These are phyloP conservation scores for Eufriesea mexicana DNA, from an alignment of 1,140 invertebrate species.

Conservation along the genomic window DNA sequence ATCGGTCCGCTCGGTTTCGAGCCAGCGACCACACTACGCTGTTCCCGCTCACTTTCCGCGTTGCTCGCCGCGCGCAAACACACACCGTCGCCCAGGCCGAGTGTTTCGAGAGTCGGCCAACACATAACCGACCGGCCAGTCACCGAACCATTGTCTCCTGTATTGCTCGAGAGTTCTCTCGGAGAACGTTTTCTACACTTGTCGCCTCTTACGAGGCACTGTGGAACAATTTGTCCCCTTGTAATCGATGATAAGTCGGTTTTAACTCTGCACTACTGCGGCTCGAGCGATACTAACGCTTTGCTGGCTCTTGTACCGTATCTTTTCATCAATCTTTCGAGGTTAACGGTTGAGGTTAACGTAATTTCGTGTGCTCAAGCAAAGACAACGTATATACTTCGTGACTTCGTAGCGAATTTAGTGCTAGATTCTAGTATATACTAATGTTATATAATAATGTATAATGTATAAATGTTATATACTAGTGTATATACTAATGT, in stretches of 20 bases:
- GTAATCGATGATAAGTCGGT: background rate
- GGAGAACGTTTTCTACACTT: background rate
- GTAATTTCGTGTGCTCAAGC: too few relatives aligned
- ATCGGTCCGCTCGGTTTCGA: constrained; percentile 59
- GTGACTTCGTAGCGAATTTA: too few relatives aligned
- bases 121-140: constrained; percentile 4
- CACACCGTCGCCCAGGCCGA: background rate
- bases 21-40: constrained; percentile 44
- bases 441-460: too few relatives aligned
- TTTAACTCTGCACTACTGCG: too few relatives aligned
- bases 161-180: constrained; percentile 23
- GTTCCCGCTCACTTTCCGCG: constrained; percentile 44
- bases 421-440: too few relatives aligned
- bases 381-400: too few relatives aligned
- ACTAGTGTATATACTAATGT: too few relatives aligned
- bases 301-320: too few relatives aligned
- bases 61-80: background rate
- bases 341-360: too few relatives aligned
- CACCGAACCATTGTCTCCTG: constrained; percentile 41
- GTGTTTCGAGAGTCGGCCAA: background rate
- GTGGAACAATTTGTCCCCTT: background rate
- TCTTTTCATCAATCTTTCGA: too few relatives aligned
- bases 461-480: too few relatives aligned
- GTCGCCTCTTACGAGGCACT: background rate
- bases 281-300: too few relatives aligned